A percentile compares a stretch with the other conserved stretches of the same genome.
Conservation (phyloP, 1,140 invertebrate genomes). For the Chironomus tepperi region DNA sequence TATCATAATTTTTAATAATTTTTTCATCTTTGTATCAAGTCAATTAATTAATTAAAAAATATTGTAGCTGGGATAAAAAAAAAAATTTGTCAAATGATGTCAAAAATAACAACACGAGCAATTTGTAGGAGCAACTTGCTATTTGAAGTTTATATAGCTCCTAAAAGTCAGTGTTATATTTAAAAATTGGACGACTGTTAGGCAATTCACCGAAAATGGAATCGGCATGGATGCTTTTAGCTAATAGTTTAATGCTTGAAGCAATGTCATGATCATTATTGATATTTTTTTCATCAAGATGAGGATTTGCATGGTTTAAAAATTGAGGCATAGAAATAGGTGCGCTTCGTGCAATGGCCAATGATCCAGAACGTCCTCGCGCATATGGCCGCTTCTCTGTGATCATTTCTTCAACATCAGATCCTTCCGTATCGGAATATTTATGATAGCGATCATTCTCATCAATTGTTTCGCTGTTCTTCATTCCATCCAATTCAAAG, state of each 20-base stretch:
- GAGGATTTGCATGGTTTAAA: not conserved
- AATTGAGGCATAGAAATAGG: constrained; percentile 18
- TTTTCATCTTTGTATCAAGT: no score
- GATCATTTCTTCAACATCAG: not conserved
- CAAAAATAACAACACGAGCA: not conserved
- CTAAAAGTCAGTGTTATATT: not conserved
- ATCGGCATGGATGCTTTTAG: constrained; percentile 19
- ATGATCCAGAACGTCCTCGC: not conserved
- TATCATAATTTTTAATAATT: no score
- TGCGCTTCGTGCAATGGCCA: not conserved
- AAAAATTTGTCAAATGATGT: no score
- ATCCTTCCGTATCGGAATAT: not conserved
- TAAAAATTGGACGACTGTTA: not conserved
- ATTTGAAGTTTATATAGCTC: not conserved
- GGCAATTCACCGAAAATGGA: constrained; percentile 8
- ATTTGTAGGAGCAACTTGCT: no score
- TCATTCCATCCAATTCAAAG: constrained; percentile 11
- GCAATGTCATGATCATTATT: not conserved
- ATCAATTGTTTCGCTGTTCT: not conserved
- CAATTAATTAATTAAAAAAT: no score
- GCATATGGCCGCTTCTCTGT: not conserved
- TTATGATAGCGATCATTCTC: not conserved
- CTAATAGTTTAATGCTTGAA: not conserved
- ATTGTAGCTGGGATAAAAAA: no score
- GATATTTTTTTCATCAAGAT: not conserved